Base-by-base conservation (phyloP, 2,113 vertebrate genomes). In the Microtus richardsoni region DNA sequence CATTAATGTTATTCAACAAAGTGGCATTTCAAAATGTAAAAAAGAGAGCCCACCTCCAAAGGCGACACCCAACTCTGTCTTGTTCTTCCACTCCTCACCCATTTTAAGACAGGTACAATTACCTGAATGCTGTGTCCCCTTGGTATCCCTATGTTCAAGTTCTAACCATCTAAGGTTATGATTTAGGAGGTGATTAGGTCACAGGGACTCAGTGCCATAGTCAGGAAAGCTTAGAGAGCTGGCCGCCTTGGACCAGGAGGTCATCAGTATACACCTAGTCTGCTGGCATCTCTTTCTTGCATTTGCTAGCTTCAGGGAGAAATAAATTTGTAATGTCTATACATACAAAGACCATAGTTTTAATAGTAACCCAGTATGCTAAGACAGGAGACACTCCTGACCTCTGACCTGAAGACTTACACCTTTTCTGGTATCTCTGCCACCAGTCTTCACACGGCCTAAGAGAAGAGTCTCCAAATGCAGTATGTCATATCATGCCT, bases 11-110 rank as follows among this genome's bases (percentile, higher is more conserved):
- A 41, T 39, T 74, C 83, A 84, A 58, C 60, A 77, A 84, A 87
- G 79, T 39, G 91, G 71, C 26, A 73, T 52, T 90, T 92, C 10
- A 86, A 60, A 47, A 73, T 80, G 16, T 90, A 47, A 24, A 93
- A 58, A 33, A 22, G 44, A 79, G 73, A 41, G 14, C 28, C 41
- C 10, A 71, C 3, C 71, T 21, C 8, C 66, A 33, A 68, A 49
- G 17, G 5, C 39, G 3, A 52, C 89, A 19, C 66, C 2, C 1
- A 9, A 0, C 3, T 10, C 24, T 5, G 26, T 36, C 47, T 22
- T 71, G 14, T 8, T 47, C 17, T 9, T 41, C 28, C 39, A 10
- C 44, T 13, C 30, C 47, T 85, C 3, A 19, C 6, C 17, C 26
- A 1, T 7, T 84, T 79, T 36, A 33, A 24, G 10, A 3, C 24